These are phyloP conservation scores for Scaptodrosophila lebanonensis DNA, from an alignment of 1,140 invertebrate genomes.

Conservation along the genomic window DNA sequence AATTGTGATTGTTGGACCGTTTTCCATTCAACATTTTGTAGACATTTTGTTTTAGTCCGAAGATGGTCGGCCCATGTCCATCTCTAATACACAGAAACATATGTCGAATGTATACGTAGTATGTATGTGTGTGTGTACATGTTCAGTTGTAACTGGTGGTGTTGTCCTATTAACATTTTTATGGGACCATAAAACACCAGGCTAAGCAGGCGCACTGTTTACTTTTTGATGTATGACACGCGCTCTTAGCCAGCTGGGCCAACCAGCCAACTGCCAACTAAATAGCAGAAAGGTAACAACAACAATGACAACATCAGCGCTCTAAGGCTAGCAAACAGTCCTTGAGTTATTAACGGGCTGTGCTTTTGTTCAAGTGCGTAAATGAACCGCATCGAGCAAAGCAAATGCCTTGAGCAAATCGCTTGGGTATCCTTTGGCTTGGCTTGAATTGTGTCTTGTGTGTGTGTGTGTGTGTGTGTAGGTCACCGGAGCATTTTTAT, in stretches of 20 bases:
- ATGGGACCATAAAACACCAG: conserved; percentile 55
- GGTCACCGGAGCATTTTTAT: no score
- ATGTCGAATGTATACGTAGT: conserved; percentile 3
- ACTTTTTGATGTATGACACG: conserved; percentile 25
- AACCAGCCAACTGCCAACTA: conserved; percentile 3
- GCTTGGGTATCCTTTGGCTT: conserved; percentile 40
- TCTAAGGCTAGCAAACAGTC: conserved; percentile 36
- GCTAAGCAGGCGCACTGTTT: conserved; percentile 26
- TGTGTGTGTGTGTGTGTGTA: conserved; percentile 20
- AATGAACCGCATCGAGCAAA: conserved; percentile 61
- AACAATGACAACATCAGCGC: not conserved
- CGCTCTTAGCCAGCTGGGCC: not conserved
- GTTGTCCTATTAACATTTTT: conserved; percentile 57
- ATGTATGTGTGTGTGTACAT: conserved; percentile 14
- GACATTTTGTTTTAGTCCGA: no score
- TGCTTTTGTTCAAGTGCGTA: conserved; percentile 22
- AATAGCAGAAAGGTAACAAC: not conserved
- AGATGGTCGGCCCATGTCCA: no score
- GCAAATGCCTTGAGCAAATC: conserved; percentile 45
- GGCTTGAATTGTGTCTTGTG: conserved; percentile 29
- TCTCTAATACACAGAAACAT: not conserved
- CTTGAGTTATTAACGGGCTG: conserved; percentile 63
- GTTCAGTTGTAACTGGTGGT: conserved; percentile 39
- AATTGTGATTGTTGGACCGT: no score
- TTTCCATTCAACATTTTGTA: no score